Percentiles rank a stretch among this genome's conserved stretches.
These are phyloP conservation scores for Drosophila anomelani DNA, from an alignment of 2,888 invertebrate genomes.

Conservation along the genomic window DNA sequence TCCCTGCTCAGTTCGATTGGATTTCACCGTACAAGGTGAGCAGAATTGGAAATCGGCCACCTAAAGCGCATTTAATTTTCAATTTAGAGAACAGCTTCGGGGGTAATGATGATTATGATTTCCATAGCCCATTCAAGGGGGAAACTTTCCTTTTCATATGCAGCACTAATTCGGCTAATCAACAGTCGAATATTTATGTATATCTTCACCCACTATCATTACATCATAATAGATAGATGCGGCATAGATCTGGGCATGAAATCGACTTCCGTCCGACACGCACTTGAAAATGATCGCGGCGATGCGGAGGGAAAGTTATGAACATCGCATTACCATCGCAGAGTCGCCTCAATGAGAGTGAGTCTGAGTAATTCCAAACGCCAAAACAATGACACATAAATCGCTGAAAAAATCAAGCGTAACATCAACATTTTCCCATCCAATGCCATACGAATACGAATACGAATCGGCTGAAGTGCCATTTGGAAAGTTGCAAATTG, in stretches of 20 bases:
- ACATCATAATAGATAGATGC: conserved; percentile 49
- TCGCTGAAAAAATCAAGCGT: conserved; percentile 63
- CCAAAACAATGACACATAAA: conserved; percentile 76
- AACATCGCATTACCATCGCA: conserved; percentile 58
- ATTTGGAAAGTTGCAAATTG: conserved; percentile 66
- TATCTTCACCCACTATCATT: conserved; percentile 63
- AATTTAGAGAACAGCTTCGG: conserved; percentile 47
- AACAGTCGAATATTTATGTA: conserved; percentile 7
- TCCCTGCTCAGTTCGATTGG: conserved; percentile 3
- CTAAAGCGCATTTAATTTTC: conserved; percentile 59
- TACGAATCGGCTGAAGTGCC: conserved; percentile 25
- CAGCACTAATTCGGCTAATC: conserved; percentile 44
- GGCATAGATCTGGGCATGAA: conserved; percentile 35
- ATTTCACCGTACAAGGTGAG: conserved; percentile 56
- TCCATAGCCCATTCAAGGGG: conserved; percentile 31
- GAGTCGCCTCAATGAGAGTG: conserved; percentile 42
- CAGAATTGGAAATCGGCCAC: conserved; percentile 16
- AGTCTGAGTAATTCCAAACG: conserved; percentile 64
- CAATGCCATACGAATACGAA: conserved; percentile 4
- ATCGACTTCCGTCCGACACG: conserved; percentile 47
- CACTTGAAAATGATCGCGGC: conserved; percentile 29
- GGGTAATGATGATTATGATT: conserved; percentile 39
- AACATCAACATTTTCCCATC: conserved; percentile 58
- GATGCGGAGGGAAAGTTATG: conserved; percentile 67
- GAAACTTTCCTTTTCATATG: conserved; percentile 59